phyloP scores from a whole-genome alignment of 2,888 invertebrate genomes.

The Himalopsyche anomala region DNA sequence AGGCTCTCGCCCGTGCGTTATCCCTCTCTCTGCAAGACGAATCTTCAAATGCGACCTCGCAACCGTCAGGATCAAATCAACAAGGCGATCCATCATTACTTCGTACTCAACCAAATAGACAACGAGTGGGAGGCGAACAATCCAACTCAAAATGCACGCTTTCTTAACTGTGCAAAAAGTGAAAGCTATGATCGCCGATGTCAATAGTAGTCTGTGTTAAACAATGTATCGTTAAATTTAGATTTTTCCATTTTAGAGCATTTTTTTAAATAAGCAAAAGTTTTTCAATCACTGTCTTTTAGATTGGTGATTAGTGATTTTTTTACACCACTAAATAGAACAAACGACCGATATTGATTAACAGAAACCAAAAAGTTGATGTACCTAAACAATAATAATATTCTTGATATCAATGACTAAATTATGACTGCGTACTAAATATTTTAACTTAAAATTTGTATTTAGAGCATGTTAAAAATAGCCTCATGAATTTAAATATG shows the following conservation, averaged over 20 bases:
- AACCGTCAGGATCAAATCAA: neutral
- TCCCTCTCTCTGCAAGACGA: constrained; percentile 84
- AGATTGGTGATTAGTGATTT: no score
- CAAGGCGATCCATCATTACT: constrained; percentile 13
- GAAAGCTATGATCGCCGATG: neutral
- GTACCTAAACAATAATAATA: no score
- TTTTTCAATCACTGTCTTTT: no score
- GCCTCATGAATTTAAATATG: no score
- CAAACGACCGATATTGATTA: no score
- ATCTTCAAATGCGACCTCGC: constrained; percentile 66
- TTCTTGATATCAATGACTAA: neutral
- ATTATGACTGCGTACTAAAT: neutral
- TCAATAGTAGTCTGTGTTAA: no score
- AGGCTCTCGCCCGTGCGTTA: constrained; percentile 91
- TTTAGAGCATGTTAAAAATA: neutral
- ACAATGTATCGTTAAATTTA: no score
- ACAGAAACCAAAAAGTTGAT: no score
- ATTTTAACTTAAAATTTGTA: neutral
- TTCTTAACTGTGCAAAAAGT: constrained; percentile 46
- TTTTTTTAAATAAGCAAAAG: no score
- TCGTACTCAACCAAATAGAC: constrained; percentile 66
- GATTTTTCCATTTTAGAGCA: no score
- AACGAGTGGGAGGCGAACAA: constrained; percentile 74
- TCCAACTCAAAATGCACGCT: constrained; percentile 70
- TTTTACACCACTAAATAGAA: no score